Base-by-base conservation (phyloP, 1,140 invertebrate genomes). In the Lerema accius region DNA sequence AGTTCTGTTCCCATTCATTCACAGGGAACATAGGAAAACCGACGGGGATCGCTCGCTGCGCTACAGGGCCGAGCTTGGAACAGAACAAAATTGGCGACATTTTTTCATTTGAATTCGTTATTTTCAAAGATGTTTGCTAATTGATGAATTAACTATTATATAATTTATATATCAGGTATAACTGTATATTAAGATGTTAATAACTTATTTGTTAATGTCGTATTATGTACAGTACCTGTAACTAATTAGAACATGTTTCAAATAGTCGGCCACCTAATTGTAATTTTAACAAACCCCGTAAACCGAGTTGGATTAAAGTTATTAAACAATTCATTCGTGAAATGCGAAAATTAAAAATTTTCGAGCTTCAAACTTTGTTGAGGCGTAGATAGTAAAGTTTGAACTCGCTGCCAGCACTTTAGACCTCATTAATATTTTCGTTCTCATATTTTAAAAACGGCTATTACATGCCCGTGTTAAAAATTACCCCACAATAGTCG, bases 1-100 rank as follows among this genome's bases (percentile, higher is more conserved):
- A 68, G 65, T 65, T 73, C 67, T 73, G 69, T 79, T 67, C 67
- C 71, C 82, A 85, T 85, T 85, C 85, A 87, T 77, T 83, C 85
- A 71, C 73, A 81, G 63, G 76, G 76, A 75, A 75, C 76, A 76
- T 71, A 72, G 69, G 64, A 69, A 70, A 69, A 76, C 74, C 76
- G 77, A 75, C 67, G 55, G 68, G 69, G 55, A 77, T 70, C 71
- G 72, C 74, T 70, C 67, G 63, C 51, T 51, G 55, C 42, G 23
- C 16, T 19, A 53, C 77, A 84, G 81, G 80, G 79, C 49, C 75
- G 78, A 72, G 67, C 66, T 76, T 61, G 39, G 11, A 13, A 40
- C 37, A 19, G 9, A n/a, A 37, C n/a, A n/a, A 53, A 40, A 53
- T 19, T n/a, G 39, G 35, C n/a, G 0, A 5, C 14, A 35, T 19